Percentiles rank a stretch among this genome's conserved stretches.
phyloP scores from a whole-genome alignment of 2,113 vertebrate genomes.

The Danionella cerebrum region DNA sequence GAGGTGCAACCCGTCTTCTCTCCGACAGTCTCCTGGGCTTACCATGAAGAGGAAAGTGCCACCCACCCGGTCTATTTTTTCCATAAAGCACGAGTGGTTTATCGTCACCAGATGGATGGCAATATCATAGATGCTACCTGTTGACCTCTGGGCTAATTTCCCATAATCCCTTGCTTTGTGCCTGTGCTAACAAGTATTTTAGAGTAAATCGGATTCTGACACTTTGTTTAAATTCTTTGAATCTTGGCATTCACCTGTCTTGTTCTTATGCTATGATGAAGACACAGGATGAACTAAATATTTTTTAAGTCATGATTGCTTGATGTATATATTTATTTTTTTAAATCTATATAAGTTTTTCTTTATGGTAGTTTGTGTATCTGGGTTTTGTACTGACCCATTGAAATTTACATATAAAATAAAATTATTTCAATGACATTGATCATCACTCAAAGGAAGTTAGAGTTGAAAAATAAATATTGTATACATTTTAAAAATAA shows the following conservation, averaged over 20 bases:
- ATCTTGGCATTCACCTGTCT: not conserved
- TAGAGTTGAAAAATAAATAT: too few relatives aligned
- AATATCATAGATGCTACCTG: slow-evolving; percentile 53
- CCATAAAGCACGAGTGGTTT: slow-evolving; percentile 63
- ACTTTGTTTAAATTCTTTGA: not conserved
- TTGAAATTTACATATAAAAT: too few relatives aligned
- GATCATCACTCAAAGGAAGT: too few relatives aligned
- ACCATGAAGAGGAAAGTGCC: slow-evolving; percentile 28
- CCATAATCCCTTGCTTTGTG: not conserved
- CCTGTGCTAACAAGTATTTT: too few relatives aligned
- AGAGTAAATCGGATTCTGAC: not conserved
- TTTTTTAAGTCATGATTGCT: too few relatives aligned
- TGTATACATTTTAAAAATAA: too few relatives aligned
- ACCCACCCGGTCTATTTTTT: slow-evolving; percentile 56
- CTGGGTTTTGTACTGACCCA: too few relatives aligned
- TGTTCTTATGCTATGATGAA: not conserved
- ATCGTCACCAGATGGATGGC: slow-evolving; percentile 67
- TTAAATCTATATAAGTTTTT: too few relatives aligned
- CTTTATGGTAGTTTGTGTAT: too few relatives aligned
- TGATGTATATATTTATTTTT: too few relatives aligned
- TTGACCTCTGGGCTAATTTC: slow-evolving; percentile 11
- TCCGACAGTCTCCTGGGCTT: slow-evolving; percentile 18
- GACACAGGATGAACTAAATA: not conserved
- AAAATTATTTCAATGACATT: too few relatives aligned
- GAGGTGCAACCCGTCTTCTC: slow-evolving; percentile 26